These are phyloP conservation scores for Cacatua alba DNA, from an alignment of 2,113 vertebrate species.

Conservation along the genomic window DNA sequence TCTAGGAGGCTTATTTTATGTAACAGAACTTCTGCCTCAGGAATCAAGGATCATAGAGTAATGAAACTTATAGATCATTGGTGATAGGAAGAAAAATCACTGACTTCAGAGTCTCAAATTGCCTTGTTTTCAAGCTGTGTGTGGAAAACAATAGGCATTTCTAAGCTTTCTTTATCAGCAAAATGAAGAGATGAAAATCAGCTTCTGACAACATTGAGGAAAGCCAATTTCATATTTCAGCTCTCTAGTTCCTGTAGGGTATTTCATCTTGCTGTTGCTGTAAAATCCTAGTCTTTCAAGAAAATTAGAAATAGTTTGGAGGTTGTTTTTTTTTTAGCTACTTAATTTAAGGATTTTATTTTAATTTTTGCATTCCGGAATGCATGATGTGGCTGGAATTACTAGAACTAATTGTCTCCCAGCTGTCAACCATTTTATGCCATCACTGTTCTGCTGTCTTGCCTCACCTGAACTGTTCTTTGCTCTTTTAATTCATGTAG, in stretches of 20 bases:
- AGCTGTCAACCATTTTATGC: neutral
- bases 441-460: neutral
- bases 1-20: slow-evolving; percentile 55
- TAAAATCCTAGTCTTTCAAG: neutral
- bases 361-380: neutral
- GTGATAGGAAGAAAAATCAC: slow-evolving; percentile 78
- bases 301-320: neutral
- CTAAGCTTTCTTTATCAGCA: slow-evolving; percentile 59
- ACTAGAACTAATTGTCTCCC: neutral
- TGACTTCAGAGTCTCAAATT: slow-evolving; percentile 68
- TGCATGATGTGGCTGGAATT: neutral
- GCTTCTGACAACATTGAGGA: slow-evolving; percentile 49
- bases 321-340: neutral
- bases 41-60: slow-evolving; percentile 75
- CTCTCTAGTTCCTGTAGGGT: neutral
- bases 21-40: slow-evolving; percentile 68
- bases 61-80: slow-evolving; percentile 82
- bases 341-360: neutral
- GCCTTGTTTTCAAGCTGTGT: slow-evolving; percentile 36
- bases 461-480: neutral
- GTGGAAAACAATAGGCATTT: slow-evolving; percentile 46
- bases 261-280: neutral
- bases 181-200: slow-evolving; percentile 67
- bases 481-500: neutral
- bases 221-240: slow-evolving; percentile 40